phyloP scores from a whole-genome alignment of 2,113 vertebrate species.

The Syrrhaptes paradoxus region DNA sequence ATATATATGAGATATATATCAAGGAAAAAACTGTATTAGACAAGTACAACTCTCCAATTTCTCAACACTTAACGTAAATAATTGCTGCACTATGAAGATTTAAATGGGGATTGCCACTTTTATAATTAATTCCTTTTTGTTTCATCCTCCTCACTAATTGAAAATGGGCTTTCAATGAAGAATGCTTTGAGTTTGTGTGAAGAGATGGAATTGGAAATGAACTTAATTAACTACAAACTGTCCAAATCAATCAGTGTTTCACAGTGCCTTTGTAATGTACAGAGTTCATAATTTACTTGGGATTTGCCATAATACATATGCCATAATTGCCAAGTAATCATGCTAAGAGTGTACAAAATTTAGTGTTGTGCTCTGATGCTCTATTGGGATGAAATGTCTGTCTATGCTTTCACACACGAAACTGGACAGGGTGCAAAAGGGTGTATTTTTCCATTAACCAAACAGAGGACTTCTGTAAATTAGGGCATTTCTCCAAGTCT shows the following conservation, averaged over 20 bases:
- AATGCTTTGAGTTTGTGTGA: constrained; percentile 79
- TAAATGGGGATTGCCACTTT: constrained; percentile 78
- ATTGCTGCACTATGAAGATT: constrained; percentile 72
- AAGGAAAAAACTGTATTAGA: constrained; percentile 67
- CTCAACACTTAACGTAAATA: constrained; percentile 78
- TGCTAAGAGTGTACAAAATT: constrained; percentile 61
- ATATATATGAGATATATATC: constrained; percentile 54
- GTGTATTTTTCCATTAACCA: constrained; percentile 57
- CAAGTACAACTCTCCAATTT: constrained; percentile 75
- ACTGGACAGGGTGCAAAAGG: constrained; percentile 37
- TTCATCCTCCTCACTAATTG: constrained; percentile 80
- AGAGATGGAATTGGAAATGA: constrained; percentile 81
- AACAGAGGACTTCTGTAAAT: constrained; percentile 34
- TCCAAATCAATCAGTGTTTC: constrained; percentile 80
- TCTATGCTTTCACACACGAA: not conserved
- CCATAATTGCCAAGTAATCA: constrained; percentile 69
- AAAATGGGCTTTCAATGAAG: constrained; percentile 77
- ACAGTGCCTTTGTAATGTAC: constrained; percentile 63
- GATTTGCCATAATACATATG: constrained; percentile 63
- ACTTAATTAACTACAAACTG: constrained; percentile 83
- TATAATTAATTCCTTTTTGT: constrained; percentile 83
- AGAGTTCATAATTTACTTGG: constrained; percentile 75
- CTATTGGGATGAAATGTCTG: constrained; percentile 31
- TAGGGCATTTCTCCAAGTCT: constrained; percentile 21
- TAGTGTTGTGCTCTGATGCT: constrained; percentile 24